phyloP scores from a whole-genome alignment of 1,140 invertebrate species.

The Apis laboriosa region DNA sequence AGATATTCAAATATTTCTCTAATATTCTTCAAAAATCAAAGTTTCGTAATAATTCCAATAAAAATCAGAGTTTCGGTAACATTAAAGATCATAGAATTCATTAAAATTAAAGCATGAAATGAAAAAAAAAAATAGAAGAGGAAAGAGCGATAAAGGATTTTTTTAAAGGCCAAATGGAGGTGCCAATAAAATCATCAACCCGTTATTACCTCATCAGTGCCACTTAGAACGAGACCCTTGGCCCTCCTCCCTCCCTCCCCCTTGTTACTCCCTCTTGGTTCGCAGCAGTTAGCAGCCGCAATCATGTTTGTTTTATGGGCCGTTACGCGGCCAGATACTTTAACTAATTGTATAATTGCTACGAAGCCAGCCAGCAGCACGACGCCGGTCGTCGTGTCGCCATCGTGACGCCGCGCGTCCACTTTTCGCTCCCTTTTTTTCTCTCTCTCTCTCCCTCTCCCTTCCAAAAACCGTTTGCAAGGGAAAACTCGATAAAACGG shows the following conservation, averaged over 20 bases:
- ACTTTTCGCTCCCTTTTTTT: slow-evolving; percentile 47
- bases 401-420: slow-evolving; percentile 26
- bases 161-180: not conserved
- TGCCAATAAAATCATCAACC: slow-evolving; percentile 43
- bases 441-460: not conserved
- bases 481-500: slow-evolving; percentile 2
- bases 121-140: no score
- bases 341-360: slow-evolving; percentile 81
- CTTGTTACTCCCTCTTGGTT: slow-evolving; percentile 20
- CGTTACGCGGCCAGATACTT: slow-evolving; percentile 78
- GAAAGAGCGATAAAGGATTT: slow-evolving; percentile 10
- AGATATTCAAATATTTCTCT: no score
- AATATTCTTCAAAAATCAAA: no score
- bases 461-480: slow-evolving; percentile 3
- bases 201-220: slow-evolving; percentile 41
- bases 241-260: slow-evolving; percentile 16
- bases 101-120: not conserved
- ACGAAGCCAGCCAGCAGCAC: slow-evolving; percentile 51
- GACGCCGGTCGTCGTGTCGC: slow-evolving; percentile 63
- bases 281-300: slow-evolving; percentile 66
- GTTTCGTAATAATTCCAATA: no score
- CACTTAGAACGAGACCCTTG: slow-evolving; percentile 39
- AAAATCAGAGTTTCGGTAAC: no score
- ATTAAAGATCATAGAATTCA: no score
- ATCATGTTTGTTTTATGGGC: slow-evolving; percentile 80